Base-by-base conservation (phyloP, 2,797 vertebrate genomes). In the Tinamus major region DNA sequence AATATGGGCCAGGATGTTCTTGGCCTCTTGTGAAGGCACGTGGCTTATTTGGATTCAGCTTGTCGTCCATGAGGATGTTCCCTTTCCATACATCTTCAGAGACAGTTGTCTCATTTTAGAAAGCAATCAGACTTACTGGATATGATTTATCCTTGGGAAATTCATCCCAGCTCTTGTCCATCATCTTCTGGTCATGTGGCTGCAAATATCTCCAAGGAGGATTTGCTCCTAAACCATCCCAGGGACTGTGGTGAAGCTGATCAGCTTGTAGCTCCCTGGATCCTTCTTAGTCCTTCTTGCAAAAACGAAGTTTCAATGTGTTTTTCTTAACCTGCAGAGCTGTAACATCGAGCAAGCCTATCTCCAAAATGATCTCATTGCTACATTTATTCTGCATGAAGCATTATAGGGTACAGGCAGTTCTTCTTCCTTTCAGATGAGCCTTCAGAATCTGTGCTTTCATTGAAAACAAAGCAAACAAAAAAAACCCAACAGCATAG, bases 271-370 rank as follows among this genome's bases (percentile, higher is more conserved):
- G 37, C 39, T 41, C 37, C 39, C 24, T 41, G 7, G 26, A 26
- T 39, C 37, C 26, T 62, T 39, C 37, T 62, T 62, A 37, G 14
- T 37, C 59, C 27, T 37, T 24, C 37, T 26, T 61, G 41, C 13
- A 42, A 42, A 42, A 42, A 37, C 31, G 42, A 42, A 27, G 13
- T 42, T 62, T 15, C 41, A n/a, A 4, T 71, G 41, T 27, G 26
- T 51, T 90, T 79, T 0, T 0, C 37, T 67, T 42, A 39, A 24
- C 31, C 48, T 71, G 20, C 19, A 16, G 31, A 23, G 27, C 59
- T 67, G 33, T 2, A 1, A 29, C 61, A n/a, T n/a, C 29, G 18
- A 48, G 51, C 14, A 7, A 65, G 9, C 4, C 18, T 7, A 1
- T 35, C 6, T 41, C 55, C 44, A 72, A 35, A 61, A 61, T 33